These are phyloP conservation scores for Cynaeus angustus DNA, from an alignment of 2,888 invertebrate species.

Conservation along the genomic window DNA sequence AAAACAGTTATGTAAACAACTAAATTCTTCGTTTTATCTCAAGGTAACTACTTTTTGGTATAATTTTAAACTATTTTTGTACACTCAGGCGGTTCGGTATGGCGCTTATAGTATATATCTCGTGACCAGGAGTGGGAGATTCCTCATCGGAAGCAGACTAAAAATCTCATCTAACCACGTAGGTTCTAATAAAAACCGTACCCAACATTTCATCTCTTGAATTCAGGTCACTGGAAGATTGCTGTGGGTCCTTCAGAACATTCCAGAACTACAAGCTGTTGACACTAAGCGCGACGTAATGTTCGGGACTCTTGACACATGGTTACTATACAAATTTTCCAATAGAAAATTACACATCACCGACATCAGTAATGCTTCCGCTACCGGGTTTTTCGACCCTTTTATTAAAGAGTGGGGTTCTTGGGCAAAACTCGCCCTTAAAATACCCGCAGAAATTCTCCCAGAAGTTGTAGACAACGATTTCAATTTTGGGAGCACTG, in stretches of 20 bases:
- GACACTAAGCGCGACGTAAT: conserved; percentile 78
- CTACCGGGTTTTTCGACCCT: conserved; percentile 95
- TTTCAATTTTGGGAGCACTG: conserved; percentile 81
- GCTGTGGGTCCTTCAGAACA: conserved; percentile 85
- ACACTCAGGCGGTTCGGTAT: conserved; percentile 76
- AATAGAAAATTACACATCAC: conserved; percentile 81
- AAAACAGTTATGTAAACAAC: conserved; percentile 72
- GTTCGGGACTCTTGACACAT: conserved; percentile 94
- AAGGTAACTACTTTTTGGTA: conserved; percentile 5
- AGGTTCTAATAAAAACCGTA: conserved; percentile 53
- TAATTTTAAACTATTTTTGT: conserved; percentile 34
- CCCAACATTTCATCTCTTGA: no score
- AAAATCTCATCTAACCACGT: conserved; percentile 92
- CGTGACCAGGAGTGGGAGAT: conserved; percentile 86
- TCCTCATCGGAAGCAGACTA: conserved; percentile 88
- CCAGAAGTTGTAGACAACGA: conserved; percentile 88
- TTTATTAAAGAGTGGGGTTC: conserved; percentile 90
- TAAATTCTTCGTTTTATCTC: conserved; percentile 69
- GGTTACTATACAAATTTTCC: conserved; percentile 90
- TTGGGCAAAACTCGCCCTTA: conserved; percentile 79
- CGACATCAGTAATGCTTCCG: conserved; percentile 93
- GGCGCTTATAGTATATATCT: conserved; percentile 82
- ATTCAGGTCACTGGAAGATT: conserved; percentile 75
- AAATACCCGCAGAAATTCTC: conserved; percentile 83
- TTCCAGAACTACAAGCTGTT: conserved; percentile 80